Evolutionary conservation across 2,888 invertebrate genomes (phyloP).

Genomic region (Crocallis elinguaria): DNA sequence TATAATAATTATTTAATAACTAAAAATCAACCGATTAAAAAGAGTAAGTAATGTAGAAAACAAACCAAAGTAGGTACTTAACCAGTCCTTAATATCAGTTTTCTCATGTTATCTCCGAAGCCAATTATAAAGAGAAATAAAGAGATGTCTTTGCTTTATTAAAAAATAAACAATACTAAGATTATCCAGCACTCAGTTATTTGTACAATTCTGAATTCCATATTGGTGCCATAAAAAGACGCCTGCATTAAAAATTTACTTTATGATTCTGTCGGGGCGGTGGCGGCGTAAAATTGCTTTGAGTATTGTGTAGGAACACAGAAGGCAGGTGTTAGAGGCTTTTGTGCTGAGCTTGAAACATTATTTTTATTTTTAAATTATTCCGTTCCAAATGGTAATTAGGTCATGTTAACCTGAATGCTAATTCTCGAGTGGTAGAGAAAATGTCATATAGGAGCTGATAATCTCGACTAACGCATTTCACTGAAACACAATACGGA

Average conservation of each 20-base stretch:
- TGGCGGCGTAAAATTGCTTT: constrained; percentile 45
- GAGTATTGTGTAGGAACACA: constrained; percentile 33
- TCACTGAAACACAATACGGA: no score
- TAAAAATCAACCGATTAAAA: no score
- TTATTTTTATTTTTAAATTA: constrained; percentile 7
- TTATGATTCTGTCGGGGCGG: constrained; percentile 35
- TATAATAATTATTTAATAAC: no score
- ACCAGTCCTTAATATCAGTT: no score
- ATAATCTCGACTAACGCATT: no score
- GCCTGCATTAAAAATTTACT: constrained; percentile 39
- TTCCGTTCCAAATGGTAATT: constrained; percentile 4
- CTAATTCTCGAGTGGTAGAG: no score
- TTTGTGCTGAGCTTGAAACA: constrained; percentile 3
- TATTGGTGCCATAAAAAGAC: constrained; percentile 10
- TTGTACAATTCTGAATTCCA: background rate
- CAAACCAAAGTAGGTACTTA: no score
- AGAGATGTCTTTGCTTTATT: background rate
- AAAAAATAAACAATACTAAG: background rate
- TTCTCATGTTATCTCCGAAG: no score
- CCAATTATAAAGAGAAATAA: no score
- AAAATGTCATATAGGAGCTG: no score
- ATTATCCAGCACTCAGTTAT: background rate
- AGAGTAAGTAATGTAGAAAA: no score
- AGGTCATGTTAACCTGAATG: no score
- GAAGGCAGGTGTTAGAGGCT: constrained; percentile 17